Base-by-base conservation (phyloP, 2,113 vertebrate genomes). In the Myrmophylax atrothorax region DNA sequence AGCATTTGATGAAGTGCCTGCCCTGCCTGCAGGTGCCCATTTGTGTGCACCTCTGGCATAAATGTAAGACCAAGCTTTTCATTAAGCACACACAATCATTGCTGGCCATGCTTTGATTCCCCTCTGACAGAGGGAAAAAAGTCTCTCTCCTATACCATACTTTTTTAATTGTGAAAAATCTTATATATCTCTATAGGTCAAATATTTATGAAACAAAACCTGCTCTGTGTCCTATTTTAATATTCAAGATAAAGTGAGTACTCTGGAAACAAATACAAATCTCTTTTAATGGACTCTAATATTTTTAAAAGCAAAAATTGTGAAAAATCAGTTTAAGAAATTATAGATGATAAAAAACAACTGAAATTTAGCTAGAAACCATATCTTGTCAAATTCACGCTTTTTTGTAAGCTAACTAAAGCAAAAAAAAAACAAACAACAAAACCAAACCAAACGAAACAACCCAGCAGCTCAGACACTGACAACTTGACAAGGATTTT, bases 401-500 rank as follows among this genome's bases (percentile, higher is more conserved):
- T 84, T 79, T 79, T 84, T 69, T 89, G 77, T 46, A 78, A 87
- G 84, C 52, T 80, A 96, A 94, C 64, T 70, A n/a, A 77, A 93
- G 76, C 19, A 68, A 79, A 93, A 85, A 35, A 33, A 35, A 40
- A 42, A 9, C 38, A 42, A 42, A 42, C 5, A 42, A 42, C 40
- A 42, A 52, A 52, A 26, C 50, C 25, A 62, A 62, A 38, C 25
- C 40, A 38, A 63, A 26, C 37, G 40, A 40, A 78, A 14, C 2
- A 60, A 66, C 15, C 11, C 49, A 63, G 72, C 67, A 89, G 69
- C 95, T 91, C 50, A 90, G 52, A 91, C 12, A 24, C 24, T 88
- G 67, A 91, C 73, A 95, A 90, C 67, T 91, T 46, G 75, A 78
- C 74, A 92, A 86, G 76, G 67, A 85, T 87, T 94, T 95, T 94